Evolutionary conservation across 2,888 invertebrate genomes (phyloP).

Genomic region (Pyrrhia umbra): DNA sequence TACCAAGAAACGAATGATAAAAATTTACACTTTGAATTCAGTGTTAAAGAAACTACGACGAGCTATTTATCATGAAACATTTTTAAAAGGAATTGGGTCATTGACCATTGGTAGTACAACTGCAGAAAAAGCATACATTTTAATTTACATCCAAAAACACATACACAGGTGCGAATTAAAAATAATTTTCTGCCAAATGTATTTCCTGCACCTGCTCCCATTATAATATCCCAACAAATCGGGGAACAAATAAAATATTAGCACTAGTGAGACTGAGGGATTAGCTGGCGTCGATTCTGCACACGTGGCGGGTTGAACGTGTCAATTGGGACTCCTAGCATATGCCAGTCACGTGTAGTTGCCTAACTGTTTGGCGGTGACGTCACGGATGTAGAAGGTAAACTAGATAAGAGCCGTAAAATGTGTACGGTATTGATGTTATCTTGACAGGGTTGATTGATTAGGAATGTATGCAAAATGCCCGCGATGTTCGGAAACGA

Average conservation of each 20-base stretch:
- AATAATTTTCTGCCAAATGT: too few species aligned
- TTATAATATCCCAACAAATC: slow-evolving; percentile 21
- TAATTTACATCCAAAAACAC: too few species aligned
- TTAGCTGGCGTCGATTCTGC: slow-evolving; percentile 73
- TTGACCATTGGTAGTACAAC: too few species aligned
- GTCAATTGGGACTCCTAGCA: slow-evolving; percentile 78
- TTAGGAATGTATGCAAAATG: slow-evolving; percentile 13
- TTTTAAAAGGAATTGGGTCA: too few species aligned
- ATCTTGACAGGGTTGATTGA: slow-evolving; percentile 44
- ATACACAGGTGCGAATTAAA: too few species aligned
- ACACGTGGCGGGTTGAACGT: slow-evolving; percentile 79
- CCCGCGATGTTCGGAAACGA: not conserved
- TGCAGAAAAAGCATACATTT: too few species aligned
- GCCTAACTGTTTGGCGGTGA: slow-evolving; percentile 81
- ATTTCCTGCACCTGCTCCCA: slow-evolving; percentile 28
- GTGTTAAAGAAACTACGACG: too few species aligned
- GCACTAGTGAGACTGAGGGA: slow-evolving; percentile 55
- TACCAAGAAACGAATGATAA: slow-evolving; percentile 25
- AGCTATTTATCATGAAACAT: too few species aligned
- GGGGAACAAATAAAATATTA: slow-evolving; percentile 63
- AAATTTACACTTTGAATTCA: too few species aligned
- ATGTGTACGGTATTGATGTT: slow-evolving; percentile 34
- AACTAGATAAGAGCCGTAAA: slow-evolving; percentile 66
- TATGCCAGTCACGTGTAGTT: slow-evolving; percentile 85
- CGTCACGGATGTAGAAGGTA: slow-evolving; percentile 69